Base-by-base conservation (phyloP, 2,797 vertebrate species). In the Notolabrus celidotus region DNA sequence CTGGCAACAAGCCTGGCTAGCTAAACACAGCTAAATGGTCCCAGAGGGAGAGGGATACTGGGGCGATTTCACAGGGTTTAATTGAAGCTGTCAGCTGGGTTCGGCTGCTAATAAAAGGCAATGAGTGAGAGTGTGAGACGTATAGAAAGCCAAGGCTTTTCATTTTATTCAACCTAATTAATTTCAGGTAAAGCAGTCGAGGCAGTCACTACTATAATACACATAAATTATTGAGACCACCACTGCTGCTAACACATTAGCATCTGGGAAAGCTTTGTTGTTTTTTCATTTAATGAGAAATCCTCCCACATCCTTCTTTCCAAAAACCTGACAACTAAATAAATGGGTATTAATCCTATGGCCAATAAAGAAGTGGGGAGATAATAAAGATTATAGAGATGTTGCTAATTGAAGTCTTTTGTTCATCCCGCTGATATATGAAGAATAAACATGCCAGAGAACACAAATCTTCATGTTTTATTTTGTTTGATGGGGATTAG, bases 11-110 rank as follows among this genome's bases (percentile, higher is more conserved):
- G 71, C 83, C 86, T 71, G 52, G 73, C 57, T 67, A 86, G 82
- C 86, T 86, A 86, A 88, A 85, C 71, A 69, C 71, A 71, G 75
- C 78, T 86, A 84, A 87, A 86, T 57, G 74, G 82, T 69, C 85
- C 83, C 73, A 82, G 49, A 85, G 85, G 86, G 74, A 85, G 69
- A 78, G 49, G 39, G 67, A 84, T 83, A 80, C 82, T 84, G 75
- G 77, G 79, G 53, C 55, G 20, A 73, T 86, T 89, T 87, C 78
- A 83, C 71, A 76, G 52, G 68, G 60, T 88, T 87, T 82, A 88
- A 86, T 71, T 82, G 76, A 79, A 81, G 77, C 64, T 54, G 77
- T 81, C 77, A 72, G 71, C 46, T 33, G 47, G 54, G n/a, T 76
- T 85, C 82, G 82, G 74, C 82, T 83, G 71, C 67, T 83, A 74